Conservation (phyloP, 1,140 invertebrate genomes). For the Drosophila sproati region DNA sequence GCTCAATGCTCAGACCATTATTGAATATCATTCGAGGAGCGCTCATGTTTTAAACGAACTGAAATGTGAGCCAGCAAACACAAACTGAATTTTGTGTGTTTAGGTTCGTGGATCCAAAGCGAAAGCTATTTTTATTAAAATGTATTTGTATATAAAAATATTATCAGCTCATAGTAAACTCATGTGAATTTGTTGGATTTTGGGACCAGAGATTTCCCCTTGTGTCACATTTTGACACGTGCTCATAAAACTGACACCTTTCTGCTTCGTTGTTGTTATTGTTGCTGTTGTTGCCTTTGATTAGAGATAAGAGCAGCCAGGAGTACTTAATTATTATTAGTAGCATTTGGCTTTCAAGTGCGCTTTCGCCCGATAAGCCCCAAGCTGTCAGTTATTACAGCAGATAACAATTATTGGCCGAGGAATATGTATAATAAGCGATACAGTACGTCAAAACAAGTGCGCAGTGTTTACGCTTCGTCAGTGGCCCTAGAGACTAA, state of each 20-base stretch:
- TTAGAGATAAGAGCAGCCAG: conserved; percentile 44
- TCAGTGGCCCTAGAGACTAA: not conserved
- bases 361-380: conserved; percentile 48
- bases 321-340: conserved; percentile 74
- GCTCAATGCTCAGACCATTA: not conserved
- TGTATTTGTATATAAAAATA: conserved; percentile 5
- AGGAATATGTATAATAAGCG: conserved; percentile 21
- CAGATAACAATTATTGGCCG: conserved; percentile 40
- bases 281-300: conserved; percentile 33
- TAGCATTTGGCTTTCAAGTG: conserved; percentile 59
- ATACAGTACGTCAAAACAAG: not conserved
- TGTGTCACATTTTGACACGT: conserved; percentile 25
- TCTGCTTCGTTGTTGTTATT: not conserved
- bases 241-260: conserved; percentile 20
- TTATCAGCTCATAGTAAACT: conserved; percentile 26
- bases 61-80: not conserved
- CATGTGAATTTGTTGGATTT: conserved; percentile 7
- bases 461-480: not conserved
- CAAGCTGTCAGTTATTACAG: conserved; percentile 22
- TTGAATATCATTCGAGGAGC: not conserved
- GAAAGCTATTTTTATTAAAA: conserved; percentile 29
- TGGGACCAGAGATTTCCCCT: not conserved
- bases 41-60: conserved; percentile 7
- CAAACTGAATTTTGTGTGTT: not conserved
- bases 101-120: not conserved